phyloP scores from a whole-genome alignment of 2,797 vertebrate species.

The Falco rusticolus region DNA sequence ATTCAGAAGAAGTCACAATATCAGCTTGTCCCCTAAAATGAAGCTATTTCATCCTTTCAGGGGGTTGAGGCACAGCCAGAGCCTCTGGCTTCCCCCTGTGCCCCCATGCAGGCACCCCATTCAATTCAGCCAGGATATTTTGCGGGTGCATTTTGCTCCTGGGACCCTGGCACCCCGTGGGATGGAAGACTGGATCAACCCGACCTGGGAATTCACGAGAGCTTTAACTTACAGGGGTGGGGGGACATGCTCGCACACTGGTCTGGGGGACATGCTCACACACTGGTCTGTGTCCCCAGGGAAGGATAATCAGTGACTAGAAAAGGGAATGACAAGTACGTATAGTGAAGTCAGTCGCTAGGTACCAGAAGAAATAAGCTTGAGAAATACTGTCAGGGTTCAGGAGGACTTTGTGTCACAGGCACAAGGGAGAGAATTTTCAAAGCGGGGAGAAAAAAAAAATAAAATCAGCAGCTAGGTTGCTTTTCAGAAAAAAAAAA shows the following conservation, averaged over 20 bases:
- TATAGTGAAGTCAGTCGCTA: background rate
- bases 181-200: background rate
- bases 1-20: background rate
- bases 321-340: background rate
- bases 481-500: background rate
- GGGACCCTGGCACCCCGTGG: background rate
- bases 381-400: background rate
- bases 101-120: rapidly evolving
- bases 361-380: background rate
- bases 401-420: background rate
- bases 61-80: background rate
- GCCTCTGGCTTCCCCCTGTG: background rate
- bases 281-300: background rate
- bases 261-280: background rate
- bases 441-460: rapidly evolving
- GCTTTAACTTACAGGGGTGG: background rate
- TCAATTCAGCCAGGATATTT: background rate
- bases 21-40: background rate
- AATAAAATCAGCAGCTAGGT: background rate
- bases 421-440: background rate
- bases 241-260: background rate
- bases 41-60: background rate
- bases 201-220: background rate
- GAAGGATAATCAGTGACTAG: background rate
- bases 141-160: rapidly evolving